Conservation (phyloP, 2,888 invertebrate genomes). For the Metacarcinus magister region DNA sequence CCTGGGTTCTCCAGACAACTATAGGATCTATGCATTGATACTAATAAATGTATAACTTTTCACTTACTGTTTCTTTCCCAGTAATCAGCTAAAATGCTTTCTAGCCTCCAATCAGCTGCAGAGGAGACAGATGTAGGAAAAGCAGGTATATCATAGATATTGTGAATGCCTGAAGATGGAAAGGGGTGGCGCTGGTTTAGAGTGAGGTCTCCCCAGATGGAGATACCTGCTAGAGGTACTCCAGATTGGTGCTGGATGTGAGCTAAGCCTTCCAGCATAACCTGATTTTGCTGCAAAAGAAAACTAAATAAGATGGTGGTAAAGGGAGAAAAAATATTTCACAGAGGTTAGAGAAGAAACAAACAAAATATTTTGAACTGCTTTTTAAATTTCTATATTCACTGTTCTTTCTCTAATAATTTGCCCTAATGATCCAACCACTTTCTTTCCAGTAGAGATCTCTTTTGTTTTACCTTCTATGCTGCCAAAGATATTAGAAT, state of each 20-base stretch:
- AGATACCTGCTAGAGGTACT: constrained; percentile 63
- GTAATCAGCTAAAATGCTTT: constrained; percentile 69
- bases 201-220: constrained; percentile 65
- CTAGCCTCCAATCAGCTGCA: constrained; percentile 64
- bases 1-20: not conserved
- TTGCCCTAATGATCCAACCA: no score
- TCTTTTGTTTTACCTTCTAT: no score
- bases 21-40: not conserved
- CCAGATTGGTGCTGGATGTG: constrained; percentile 66
- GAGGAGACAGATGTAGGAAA: constrained; percentile 47
- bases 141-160: constrained; percentile 61
- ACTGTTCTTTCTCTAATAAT: no score
- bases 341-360: not conserved
- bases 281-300: constrained; percentile 49
- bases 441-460: no score
- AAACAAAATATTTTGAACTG: constrained; percentile 19
- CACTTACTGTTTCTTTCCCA: constrained; percentile 77
- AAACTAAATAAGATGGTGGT: not conserved
- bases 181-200: constrained; percentile 71
- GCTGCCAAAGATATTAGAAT: no score
- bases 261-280: constrained; percentile 64
- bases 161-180: constrained; percentile 26
- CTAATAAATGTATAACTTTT: not conserved
- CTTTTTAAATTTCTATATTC: no score
- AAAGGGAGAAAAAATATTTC: not conserved